These are phyloP conservation scores for Mus musculus DNA, from an alignment of 2,113 vertebrate genomes.

Conservation along the genomic window DNA sequence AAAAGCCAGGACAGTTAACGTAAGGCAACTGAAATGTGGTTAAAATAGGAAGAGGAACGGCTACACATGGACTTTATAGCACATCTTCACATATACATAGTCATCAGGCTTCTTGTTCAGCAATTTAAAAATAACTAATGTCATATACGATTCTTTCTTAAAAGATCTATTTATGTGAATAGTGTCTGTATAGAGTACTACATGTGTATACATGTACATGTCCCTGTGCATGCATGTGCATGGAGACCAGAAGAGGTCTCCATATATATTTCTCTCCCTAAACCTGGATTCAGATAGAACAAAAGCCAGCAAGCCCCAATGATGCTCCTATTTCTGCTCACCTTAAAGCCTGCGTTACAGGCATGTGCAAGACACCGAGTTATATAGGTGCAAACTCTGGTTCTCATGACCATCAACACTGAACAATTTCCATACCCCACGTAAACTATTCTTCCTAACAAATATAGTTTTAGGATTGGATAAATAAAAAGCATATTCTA, in stretches of 20 bases:
- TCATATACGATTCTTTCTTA: background rate
- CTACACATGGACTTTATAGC: background rate
- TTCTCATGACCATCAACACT: background rate
- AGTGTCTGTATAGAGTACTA: background rate
- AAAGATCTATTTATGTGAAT: background rate
- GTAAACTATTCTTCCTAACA: conserved; percentile 35
- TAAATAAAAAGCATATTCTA: conserved; percentile 24
- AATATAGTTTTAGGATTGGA: background rate
- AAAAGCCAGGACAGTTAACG: background rate
- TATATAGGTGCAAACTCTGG: background rate
- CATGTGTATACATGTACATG: background rate
- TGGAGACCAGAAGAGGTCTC: background rate
- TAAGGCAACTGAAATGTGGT: background rate
- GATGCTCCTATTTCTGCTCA: background rate
- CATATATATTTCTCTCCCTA: background rate
- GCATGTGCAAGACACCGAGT: background rate
- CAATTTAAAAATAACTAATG: background rate
- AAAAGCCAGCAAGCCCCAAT: background rate
- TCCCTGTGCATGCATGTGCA: background rate
- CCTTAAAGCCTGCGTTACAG: background rate
- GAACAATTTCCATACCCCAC: background rate
- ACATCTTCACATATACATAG: background rate
- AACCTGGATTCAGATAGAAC: background rate
- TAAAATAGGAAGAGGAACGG: conserved; percentile 4
- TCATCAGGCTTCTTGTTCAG: background rate